Evolutionary conservation across 1,140 invertebrate species (phyloP).

Genomic region (Mya arenaria): DNA sequence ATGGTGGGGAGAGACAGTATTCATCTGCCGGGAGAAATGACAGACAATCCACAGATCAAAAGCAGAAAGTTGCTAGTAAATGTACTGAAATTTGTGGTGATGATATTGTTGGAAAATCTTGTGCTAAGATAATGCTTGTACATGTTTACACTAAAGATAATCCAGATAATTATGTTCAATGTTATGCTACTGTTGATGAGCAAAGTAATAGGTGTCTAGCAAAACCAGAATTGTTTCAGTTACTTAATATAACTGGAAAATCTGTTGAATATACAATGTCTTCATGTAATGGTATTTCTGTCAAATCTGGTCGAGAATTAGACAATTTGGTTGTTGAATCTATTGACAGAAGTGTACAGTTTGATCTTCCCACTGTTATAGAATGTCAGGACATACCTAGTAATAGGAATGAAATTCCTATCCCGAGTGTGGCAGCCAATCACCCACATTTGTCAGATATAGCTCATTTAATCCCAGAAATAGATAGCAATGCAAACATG

Average conservation of each 20-base stretch:
- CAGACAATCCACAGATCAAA: not conserved
- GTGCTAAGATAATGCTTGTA: conserved; percentile 29
- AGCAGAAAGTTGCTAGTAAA: conserved; percentile 3
- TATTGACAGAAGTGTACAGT: conserved; percentile 1
- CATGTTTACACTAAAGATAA: not conserved
- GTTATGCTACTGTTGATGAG: conserved; percentile 23
- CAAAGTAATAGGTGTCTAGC: conserved; percentile 31
- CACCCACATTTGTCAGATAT: conserved; percentile 16
- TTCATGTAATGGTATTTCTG: conserved; percentile 23
- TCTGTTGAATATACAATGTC: conserved; percentile 16
- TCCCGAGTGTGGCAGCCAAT: conserved; percentile 38
- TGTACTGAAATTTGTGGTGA: conserved; percentile 22
- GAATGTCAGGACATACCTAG: conserved; percentile 58
- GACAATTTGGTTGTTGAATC: conserved; percentile 8
- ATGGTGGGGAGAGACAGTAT: conserved; percentile 9
- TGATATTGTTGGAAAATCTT: conserved; percentile 21
- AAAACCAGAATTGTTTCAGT: conserved; percentile 19
- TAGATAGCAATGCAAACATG: conserved; percentile 7
- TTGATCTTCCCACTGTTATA: conserved; percentile 29
- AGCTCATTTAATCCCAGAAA: conserved; percentile 18
- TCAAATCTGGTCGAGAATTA: not conserved
- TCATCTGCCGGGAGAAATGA: not conserved
- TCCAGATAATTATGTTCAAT: conserved; percentile 5
- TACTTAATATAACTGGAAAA: conserved; percentile 15
- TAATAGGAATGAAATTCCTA: conserved; percentile 45